These are phyloP conservation scores for Lasiommata megera DNA, from an alignment of 2,888 invertebrate genomes.

Conservation along the genomic window DNA sequence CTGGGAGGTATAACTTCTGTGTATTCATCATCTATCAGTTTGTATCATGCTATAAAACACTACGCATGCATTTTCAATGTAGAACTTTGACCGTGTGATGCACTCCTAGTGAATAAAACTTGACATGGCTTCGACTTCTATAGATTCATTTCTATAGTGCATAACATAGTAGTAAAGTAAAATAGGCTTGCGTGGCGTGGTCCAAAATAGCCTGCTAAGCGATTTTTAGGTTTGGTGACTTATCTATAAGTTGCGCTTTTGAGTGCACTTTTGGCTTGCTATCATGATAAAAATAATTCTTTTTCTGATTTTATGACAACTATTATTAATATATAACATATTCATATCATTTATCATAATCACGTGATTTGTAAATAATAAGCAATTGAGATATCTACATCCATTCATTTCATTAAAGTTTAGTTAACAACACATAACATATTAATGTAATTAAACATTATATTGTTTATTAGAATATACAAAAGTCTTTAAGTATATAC, in stretches of 20 bases:
- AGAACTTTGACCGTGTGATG: conserved; percentile 6
- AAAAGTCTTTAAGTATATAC: too few relatives aligned
- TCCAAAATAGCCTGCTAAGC: not conserved
- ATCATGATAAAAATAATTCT: not conserved
- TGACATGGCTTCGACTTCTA: conserved; percentile 20
- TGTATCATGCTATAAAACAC: not conserved
- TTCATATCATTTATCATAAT: too few relatives aligned
- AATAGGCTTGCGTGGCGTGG: conserved; percentile 12
- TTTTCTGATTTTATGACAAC: too few relatives aligned
- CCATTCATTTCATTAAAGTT: too few relatives aligned
- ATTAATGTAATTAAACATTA: too few relatives aligned
- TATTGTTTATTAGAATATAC: too few relatives aligned
- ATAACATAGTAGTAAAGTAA: not conserved
- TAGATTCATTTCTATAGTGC: conserved; percentile 23
- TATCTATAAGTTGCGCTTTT: too few relatives aligned
- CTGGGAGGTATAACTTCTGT: not conserved
- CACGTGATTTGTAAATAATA: too few relatives aligned
- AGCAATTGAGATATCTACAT: too few relatives aligned
- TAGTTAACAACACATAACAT: too few relatives aligned
- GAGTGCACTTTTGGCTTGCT: conserved; percentile 6
- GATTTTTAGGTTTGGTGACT: too few relatives aligned
- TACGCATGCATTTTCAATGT: conserved; percentile 13
- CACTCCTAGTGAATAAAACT: conserved; percentile 3
- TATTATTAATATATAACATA: too few relatives aligned
- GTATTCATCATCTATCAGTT: conserved; percentile 15